A percentile compares a stretch with the other conserved stretches of the same genome.
Conservation (phyloP, 2,113 vertebrate genomes). For the Hystrix brachyura region DNA sequence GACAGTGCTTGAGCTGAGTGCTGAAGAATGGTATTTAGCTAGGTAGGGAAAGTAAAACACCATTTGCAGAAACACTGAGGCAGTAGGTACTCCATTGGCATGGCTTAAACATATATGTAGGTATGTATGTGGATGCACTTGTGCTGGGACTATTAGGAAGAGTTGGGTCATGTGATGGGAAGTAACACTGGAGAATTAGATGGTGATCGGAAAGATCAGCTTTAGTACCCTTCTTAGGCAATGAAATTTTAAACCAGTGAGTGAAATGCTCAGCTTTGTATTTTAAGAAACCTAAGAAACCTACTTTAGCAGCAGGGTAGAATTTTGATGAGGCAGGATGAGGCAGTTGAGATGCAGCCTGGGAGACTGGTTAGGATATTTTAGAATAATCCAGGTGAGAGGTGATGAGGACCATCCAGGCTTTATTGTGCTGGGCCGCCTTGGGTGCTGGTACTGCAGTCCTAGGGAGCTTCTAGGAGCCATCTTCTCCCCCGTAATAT, state of each 20-base stretch:
- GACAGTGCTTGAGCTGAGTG: not conserved
- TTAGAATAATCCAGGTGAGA: conserved; percentile 50
- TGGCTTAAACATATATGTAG: not conserved
- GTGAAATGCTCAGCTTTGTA: conserved; percentile 17
- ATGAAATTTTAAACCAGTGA: conserved; percentile 23
- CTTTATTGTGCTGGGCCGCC: not conserved
- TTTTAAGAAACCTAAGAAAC: conserved; percentile 33
- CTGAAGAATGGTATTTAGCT: conserved; percentile 12
- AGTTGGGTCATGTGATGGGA: not conserved
- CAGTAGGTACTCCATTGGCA: not conserved
- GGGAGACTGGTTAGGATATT: conserved; percentile 23
- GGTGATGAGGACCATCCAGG: not conserved
- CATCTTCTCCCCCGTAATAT: not conserved
- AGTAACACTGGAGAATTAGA: conserved; percentile 3
- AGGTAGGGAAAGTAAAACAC: not conserved
- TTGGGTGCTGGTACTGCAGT: not conserved
- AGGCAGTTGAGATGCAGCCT: conserved; percentile 18
- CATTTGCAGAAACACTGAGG: conserved; percentile 18
- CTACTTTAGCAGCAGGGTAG: not conserved
- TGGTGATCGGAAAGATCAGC: not conserved
- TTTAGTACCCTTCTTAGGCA: not conserved
- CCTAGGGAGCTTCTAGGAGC: not conserved
- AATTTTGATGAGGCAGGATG: conserved; percentile 13
- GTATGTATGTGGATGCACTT: not conserved
- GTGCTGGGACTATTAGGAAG: not conserved